Evolutionary conservation across 2,888 invertebrate genomes (phyloP).

Genomic region (Nemotelus pantherinus): DNA sequence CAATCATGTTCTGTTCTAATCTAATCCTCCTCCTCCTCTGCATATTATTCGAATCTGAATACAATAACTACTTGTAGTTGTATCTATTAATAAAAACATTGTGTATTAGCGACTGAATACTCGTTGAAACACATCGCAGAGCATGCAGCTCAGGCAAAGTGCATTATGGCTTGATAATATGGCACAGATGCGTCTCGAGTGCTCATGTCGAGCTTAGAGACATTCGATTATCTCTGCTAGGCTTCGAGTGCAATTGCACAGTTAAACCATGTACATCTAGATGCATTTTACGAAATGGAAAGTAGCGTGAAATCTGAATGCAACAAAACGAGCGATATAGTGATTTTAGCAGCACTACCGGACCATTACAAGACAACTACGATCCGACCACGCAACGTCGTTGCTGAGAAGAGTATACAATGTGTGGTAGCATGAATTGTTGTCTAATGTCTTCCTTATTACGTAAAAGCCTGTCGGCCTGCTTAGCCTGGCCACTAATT

Average conservation of each 20-base stretch:
- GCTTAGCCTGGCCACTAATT: conserved; percentile 32
- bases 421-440: conserved; percentile 7
- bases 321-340: too few species aligned
- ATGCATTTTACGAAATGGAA: too few species aligned
- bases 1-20: not conserved
- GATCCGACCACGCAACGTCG: too few species aligned
- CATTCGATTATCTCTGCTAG: conserved; percentile 20
- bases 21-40: not conserved
- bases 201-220: not conserved
- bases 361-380: too few species aligned
- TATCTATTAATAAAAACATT: not conserved
- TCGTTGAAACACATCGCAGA: conserved; percentile 11
- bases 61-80: conserved; percentile 7
- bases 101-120: not conserved
- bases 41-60: not conserved
- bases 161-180: conserved; percentile 27
- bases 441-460: conserved; percentile 43
- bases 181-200: conserved; percentile 30
- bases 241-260: not conserved
- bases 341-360: too few species aligned
- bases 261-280: too few species aligned
- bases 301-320: too few species aligned
- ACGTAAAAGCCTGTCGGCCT: conserved; percentile 21
- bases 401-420: not conserved
- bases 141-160: conserved; percentile 3